phyloP scores from a whole-genome alignment of 2,797 vertebrate species.

The Salmo trutta region DNA sequence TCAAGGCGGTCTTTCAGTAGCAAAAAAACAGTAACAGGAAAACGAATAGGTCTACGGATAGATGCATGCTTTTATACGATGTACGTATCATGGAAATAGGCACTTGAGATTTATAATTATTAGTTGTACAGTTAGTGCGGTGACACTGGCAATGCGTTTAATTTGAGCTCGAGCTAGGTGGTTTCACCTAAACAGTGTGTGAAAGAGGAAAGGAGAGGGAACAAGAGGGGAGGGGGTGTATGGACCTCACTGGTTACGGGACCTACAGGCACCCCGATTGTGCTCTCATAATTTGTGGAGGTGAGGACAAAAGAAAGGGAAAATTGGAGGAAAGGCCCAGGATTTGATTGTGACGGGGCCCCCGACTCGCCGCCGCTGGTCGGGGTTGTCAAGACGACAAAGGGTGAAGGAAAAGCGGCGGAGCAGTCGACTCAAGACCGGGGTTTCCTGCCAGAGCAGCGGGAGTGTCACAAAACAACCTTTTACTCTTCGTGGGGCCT shows the following conservation, averaged over 20 bases:
- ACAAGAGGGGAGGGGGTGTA: conserved; percentile 68
- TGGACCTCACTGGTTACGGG: conserved; percentile 77
- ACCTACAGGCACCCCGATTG: conserved; percentile 78
- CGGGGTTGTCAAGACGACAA: conserved; percentile 69
- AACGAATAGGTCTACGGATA: conserved; percentile 62
- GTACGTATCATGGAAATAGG: conserved; percentile 43
- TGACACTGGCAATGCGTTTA: conserved; percentile 47
- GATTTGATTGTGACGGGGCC: conserved; percentile 72
- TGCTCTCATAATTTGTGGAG: conserved; percentile 77
- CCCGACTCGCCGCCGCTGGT: conserved; percentile 73
- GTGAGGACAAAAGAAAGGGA: conserved; percentile 79
- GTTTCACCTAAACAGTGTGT: conserved; percentile 73
- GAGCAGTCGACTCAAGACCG: conserved; percentile 74
- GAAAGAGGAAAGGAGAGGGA: conserved; percentile 57
- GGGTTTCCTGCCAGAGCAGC: conserved; percentile 77
- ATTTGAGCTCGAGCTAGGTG: conserved; percentile 66
- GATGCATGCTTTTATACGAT: conserved; percentile 55
- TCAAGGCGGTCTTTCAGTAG: conserved; percentile 81
- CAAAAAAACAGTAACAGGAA: conserved; percentile 62
- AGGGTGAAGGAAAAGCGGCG: conserved; percentile 72
- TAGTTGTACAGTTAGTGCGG: conserved; percentile 37
- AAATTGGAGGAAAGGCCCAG: conserved; percentile 69
- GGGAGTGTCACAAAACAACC: conserved; percentile 75
- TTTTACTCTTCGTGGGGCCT: conserved; percentile 66
- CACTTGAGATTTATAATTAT: conserved; percentile 27